Evolutionary conservation across 2,888 invertebrate species (phyloP), one percentile per base, ranked within the genome.

Genomic region (Campoletis raptor): DNA sequence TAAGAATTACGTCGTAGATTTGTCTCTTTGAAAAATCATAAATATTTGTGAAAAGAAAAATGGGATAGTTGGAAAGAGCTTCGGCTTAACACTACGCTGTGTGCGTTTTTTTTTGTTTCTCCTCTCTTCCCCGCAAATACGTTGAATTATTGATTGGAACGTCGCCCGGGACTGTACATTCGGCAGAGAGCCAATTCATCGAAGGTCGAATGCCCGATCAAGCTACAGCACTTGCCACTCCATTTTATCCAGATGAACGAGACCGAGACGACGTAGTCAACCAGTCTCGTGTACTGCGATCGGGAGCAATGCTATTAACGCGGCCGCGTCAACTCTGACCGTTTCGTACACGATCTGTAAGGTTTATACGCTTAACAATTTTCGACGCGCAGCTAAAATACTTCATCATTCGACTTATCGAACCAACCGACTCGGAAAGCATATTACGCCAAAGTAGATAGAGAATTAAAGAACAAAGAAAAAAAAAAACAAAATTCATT

Each of bases 211-310:
- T 92, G 91, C 90, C 93, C 93, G 89, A 91, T 93, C 89, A 93
- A 93, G 88, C 89, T 93, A 87, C 92, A 93, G 82, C 92, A 93
- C 85, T 89, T 93, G 89, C 92, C 93, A 82, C 90, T 93, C 66
- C 92, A 92, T 83, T 92, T 93, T 85, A 92, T 92, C 83, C 92
- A 92, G 89, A 92, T 92, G 91, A 93, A 93, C 87, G 93, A 93
- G 89, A 92, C 91, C 81, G 92, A 92, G 86, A 92, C 91, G 70
- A 91, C 91, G 88, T 92, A 92, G 91, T 91, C 87, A 79, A 61
- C 79, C 83, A 37, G 77, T 78, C 78, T 77, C 76, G 76, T 57
- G 87, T 82, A 78, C 81, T 82, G 64, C 87, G 81, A 79, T 36
- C 80, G 81, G 57, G 70, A 61, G 30, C 70, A 72, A 57, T 80